Evolutionary conservation across 2,888 invertebrate genomes (phyloP), one percentile per base, ranked within the genome.

Genomic region (Heliconius hortense): DNA sequence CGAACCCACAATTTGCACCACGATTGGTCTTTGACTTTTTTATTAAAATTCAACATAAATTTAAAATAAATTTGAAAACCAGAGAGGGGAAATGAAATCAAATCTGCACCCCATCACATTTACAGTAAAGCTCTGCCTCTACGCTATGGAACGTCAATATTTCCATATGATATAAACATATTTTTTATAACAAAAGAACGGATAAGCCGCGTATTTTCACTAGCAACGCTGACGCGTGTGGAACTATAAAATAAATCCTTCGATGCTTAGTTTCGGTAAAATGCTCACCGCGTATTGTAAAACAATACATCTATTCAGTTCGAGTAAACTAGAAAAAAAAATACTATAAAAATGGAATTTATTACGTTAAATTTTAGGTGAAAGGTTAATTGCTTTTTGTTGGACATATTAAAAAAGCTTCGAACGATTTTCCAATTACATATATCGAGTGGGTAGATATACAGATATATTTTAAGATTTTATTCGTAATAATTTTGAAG

Each of bases 281-380:
- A 69, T 66, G 64, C 39, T 66, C 68, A 68, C 69, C 53, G 35
- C 60, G 73, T 59, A 74, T 74, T 74, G 73, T 60, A 62, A 74
- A 68, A 60, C 73, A 39, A 68, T 74, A 68, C 68, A 48, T 43
- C 68, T 69, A 69, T 56, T 53, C n/a, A 56, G 43, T 48, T 28
- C 53, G n/a, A 28, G 53, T 69, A 69, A 56, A 56, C 56, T 69
- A 69, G 21, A 69, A 56, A 69, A 69, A 68, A 69, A 68, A 53
- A 68, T n/a, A n/a, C 48, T 68, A 69, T 56, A 53, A 56, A 35
- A 56, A 56, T 31, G n/a, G 53, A 69, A 53, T 56, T 69, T 66
- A 66, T n/a, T 39, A 15, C 31, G 39, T 15, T 39, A 39, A 39
- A 13, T 66, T 66, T 66, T 66, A 66, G 39, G 64, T 39, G 35